These are phyloP conservation scores for Machimus atricapillus DNA, from an alignment of 2,888 invertebrate species.

Conservation along the genomic window DNA sequence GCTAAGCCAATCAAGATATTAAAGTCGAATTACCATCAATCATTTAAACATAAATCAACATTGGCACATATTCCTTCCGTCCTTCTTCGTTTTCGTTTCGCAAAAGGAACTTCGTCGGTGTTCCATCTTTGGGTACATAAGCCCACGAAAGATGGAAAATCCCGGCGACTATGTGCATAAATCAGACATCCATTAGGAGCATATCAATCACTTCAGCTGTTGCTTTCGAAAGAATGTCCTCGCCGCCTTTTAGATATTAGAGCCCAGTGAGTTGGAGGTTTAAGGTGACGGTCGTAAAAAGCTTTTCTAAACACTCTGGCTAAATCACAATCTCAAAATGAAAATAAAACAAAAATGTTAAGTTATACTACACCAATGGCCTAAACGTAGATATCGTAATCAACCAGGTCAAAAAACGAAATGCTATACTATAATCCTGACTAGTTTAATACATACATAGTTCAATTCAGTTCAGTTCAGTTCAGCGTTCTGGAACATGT, in stretches of 20 bases:
- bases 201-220: slow-evolving; percentile 42
- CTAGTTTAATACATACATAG: too few species aligned
- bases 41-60: slow-evolving; percentile 46
- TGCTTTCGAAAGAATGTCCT: slow-evolving; percentile 3
- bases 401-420: too few species aligned
- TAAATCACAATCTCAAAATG: not conserved
- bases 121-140: not conserved
- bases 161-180: slow-evolving; percentile 41
- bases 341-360: not conserved
- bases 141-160: not conserved
- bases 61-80: not conserved
- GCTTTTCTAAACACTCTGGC: not conserved
- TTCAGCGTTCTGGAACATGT: too few species aligned
- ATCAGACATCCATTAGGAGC: slow-evolving; percentile 45
- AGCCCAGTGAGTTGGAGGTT: not conserved
- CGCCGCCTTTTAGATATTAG: not conserved
- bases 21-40: slow-evolving; percentile 44
- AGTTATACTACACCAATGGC: not conserved
- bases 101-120: not conserved
- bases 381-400: too few species aligned
- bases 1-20: slow-evolving; percentile 35
- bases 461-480: too few species aligned
- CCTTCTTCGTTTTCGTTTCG: not conserved
- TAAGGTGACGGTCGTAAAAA: not conserved
- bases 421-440: too few species aligned